Evolutionary conservation across 2,113 vertebrate species (phyloP).

Genomic region (Calonectris borealis): DNA sequence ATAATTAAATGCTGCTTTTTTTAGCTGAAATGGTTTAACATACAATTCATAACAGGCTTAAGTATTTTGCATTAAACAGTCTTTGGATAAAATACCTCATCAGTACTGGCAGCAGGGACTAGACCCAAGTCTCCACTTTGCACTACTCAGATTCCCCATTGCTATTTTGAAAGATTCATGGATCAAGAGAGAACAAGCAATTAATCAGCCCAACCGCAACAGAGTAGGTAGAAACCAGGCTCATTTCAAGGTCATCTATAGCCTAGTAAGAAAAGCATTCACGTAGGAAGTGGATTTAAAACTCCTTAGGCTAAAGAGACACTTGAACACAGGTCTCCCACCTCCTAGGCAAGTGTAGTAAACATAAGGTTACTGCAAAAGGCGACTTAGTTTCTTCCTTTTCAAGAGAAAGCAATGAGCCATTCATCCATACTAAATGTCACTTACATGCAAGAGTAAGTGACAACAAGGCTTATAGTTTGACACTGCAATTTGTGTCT

Average conservation of each 20-base stretch:
- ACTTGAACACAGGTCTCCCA: neutral
- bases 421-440: neutral
- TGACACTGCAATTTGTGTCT: neutral
- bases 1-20: constrained; percentile 7
- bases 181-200: neutral
- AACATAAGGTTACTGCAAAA: neutral
- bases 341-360: neutral
- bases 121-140: neutral
- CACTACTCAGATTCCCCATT: neutral
- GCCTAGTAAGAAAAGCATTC: neutral
- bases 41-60: constrained; percentile 12
- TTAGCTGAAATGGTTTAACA: constrained; percentile 10
- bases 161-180: neutral
- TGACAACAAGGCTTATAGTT: neutral
- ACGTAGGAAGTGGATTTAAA: neutral
- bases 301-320: neutral
- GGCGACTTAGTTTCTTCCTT: neutral
- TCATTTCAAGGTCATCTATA: neutral
- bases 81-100: neutral
- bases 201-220: neutral
- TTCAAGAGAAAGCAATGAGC: neutral
- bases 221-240: neutral
- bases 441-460: neutral
- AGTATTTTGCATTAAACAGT: neutral
- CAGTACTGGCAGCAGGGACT: neutral